Conservation (phyloP, 2,797 vertebrate species). For the Masticophis lateralis region DNA sequence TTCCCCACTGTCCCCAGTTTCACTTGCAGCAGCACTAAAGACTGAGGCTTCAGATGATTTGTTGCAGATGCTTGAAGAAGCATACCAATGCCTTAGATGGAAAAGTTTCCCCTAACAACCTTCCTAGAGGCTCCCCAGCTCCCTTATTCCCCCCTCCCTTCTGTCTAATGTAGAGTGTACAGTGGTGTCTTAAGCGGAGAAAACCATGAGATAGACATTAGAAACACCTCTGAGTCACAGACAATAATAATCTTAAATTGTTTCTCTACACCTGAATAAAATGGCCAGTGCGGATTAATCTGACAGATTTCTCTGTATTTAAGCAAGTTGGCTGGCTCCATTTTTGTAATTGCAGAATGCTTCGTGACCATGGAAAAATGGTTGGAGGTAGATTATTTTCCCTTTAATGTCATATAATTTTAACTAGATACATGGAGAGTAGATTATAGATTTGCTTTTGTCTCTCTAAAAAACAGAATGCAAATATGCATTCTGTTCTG, state of each 20-base stretch:
- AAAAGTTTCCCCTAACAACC: conserved; percentile 71
- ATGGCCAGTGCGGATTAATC: accelerated
- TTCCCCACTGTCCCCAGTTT: conserved; percentile 22
- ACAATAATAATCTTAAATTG: neutral
- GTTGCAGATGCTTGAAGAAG: conserved; percentile 62
- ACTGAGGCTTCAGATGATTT: conserved; percentile 65
- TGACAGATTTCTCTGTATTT: neutral
- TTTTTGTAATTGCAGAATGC: neutral
- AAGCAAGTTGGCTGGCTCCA: neutral
- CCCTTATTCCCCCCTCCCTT: neutral
- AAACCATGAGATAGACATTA: neutral
- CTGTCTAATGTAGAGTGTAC: neutral
- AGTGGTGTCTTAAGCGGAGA: neutral
- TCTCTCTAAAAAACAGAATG: neutral
- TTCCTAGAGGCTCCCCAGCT: conserved; percentile 42
- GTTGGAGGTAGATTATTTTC: neutral
- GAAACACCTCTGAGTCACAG: conserved; percentile 8
- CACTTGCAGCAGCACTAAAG: conserved; percentile 59
- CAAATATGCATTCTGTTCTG: neutral
- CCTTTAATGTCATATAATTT: neutral
- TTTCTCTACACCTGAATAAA: neutral
- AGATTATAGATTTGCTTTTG: conserved; percentile 1
- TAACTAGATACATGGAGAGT: neutral
- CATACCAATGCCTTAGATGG: conserved; percentile 81
- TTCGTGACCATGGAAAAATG: neutral